Percentiles rank a stretch among this genome's conserved stretches.
phyloP scores from a whole-genome alignment of 2,888 invertebrate species.

The Keiferia lycopersicella region DNA sequence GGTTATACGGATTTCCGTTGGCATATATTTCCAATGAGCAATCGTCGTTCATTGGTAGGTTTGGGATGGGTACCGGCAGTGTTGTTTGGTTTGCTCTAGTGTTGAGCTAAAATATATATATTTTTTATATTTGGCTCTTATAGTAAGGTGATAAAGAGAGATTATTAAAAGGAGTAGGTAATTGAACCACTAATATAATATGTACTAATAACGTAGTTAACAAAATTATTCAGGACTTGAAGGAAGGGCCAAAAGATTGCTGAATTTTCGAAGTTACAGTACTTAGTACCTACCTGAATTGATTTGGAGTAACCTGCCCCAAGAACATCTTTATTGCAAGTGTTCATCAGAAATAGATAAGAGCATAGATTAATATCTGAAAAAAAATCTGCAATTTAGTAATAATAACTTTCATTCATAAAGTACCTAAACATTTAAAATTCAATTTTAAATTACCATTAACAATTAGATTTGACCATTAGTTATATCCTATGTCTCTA shows the following conservation, averaged over 20 bases:
- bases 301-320: neutral
- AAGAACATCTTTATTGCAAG: neutral
- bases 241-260: too few relatives aligned
- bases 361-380: neutral
- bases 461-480: neutral
- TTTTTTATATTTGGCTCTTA: neutral
- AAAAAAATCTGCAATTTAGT: neutral
- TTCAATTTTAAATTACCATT: too few relatives aligned
- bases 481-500: too few relatives aligned
- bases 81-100: neutral
- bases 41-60: neutral
- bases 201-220: too few relatives aligned
- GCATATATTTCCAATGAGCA: neutral
- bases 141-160: too few relatives aligned
- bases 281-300: neutral
- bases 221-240: too few relatives aligned
- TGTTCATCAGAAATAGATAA: neutral
- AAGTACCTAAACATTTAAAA: neutral
- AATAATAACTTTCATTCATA: neutral
- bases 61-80: neutral
- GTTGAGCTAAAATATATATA: conserved; percentile 21
- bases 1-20: neutral
- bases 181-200: too few relatives aligned
- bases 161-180: too few relatives aligned
- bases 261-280: neutral